Base-by-base conservation (phyloP, 2,888 invertebrate genomes). In the Scaptomyza parva region DNA sequence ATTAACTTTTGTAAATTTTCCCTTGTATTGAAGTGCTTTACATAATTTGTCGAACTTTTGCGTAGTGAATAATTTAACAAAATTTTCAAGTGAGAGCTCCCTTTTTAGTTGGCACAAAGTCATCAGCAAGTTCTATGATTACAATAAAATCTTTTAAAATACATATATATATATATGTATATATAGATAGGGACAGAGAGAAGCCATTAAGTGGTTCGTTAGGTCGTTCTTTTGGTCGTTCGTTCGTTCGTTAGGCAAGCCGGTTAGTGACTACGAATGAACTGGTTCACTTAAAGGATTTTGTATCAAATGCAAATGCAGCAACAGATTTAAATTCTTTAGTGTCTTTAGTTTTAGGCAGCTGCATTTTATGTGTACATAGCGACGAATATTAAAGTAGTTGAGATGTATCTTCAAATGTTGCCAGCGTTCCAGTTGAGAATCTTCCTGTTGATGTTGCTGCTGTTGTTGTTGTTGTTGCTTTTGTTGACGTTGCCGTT, bases 381-480 rank as follows among this genome's bases (percentile, higher is more conserved):
- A 64, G 78, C 47, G 63, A 48, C 77, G 72, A 87, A 82, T 81
- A 85, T 87, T 63, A 85, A 82, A 87, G 82, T 85, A 71, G 78
- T n/a, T n/a, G n/a, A n/a, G n/a, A n/a, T n/a, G n/a, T 37, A 37
- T 37, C 70, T 67, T 67, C 75, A 82, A 85, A 75, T 70, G 83
- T 58, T 67, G 60, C 43, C 53, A 33, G 12, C 40, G 58, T 72
- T 62, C 37, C 9, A 37, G 37, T 37, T 37, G 37, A 37, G 37
- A 37, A 9, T 17, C 37, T 35, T 11, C 53, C 18, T 61, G 51
- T 22, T 63, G 68, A 17, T 61, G 51, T 22, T 63, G 68, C 58
- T 72, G 65, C 33, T 61, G 62, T 60, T 64, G 64, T 40, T 26
- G 59, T 45, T 59, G 62, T 51, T 44, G 45, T 44, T 77, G 59